Base-by-base conservation (phyloP, 2,797 vertebrate species). In the Sphenopsis melanotis region DNA sequence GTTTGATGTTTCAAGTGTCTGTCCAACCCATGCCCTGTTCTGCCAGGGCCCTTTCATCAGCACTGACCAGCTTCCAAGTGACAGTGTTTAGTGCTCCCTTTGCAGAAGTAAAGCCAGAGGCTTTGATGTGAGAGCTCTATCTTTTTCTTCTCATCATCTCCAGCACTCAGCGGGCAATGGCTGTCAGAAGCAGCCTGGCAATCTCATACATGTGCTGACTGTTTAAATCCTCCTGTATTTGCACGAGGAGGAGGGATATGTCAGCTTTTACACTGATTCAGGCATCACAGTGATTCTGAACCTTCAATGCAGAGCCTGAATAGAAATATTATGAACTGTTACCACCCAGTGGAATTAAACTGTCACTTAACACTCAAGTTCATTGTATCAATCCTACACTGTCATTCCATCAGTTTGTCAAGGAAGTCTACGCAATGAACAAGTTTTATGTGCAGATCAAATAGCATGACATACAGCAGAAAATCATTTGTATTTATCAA, bases 251-350 rank as follows among this genome's bases (percentile, higher is more conserved):
- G 42, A 81, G 27, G 27, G 30, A 78, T 68, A 81, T 8, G 8
- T 65, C 2, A 9, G 46, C 36, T 89, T 72, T 61, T 94, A 50
- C 20, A 68, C 23, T 42, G 36, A 64, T n/a, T 70, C 41, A 84
- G 37, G 34, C n/a, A 92, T 30, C 36, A 64, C 70, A 41, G 11
- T 41, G 24, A 85, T 57, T 83, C 83, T 18, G 3, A 30, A 52
- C 41, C 52, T 79, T 89, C 49, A 83, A 0, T 24, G 46, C 37
- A 69, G 88, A 91, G 46, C 30, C 57, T 78, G 79, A 93, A 76
- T 12, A 81, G 68, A 90, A 76, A 85, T 85, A 91, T 70, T 93
- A 63, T 74, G 68, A 96, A 76, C 41, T 57, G 49, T 90, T 89
- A 75, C 47, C 47, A 81, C 44, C 29, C 46, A 59, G 76, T 47